These are phyloP conservation scores for Gallirallus australis DNA, from an alignment of 2,797 vertebrate species.

Conservation along the genomic window DNA sequence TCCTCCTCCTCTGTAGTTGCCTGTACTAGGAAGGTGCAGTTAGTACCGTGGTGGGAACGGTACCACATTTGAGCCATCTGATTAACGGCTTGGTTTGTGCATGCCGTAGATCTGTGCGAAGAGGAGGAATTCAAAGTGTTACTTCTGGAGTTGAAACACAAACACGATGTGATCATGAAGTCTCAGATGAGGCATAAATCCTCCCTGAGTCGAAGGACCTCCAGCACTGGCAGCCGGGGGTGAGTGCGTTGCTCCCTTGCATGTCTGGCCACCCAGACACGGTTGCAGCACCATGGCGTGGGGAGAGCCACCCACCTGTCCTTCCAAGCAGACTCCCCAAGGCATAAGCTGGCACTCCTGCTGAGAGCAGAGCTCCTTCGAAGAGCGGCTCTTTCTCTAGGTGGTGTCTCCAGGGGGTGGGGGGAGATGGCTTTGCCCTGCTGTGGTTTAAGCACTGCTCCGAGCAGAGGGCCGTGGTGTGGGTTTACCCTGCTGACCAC, in stretches of 20 bases:
- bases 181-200: conserved; percentile 97
- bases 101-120: conserved; percentile 90
- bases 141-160: conserved; percentile 95
- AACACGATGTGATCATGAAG: conserved; percentile 98
- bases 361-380: background rate
- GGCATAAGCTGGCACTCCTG: background rate
- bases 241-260: conserved; percentile 67
- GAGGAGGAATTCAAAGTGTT: conserved; percentile 95
- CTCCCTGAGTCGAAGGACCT: conserved; percentile 93
- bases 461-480: background rate
- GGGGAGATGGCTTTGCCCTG: background rate
- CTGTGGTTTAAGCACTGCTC: background rate
- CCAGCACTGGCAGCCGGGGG: conserved; percentile 96
- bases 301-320: fast-evolving
- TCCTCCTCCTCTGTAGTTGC: background rate
- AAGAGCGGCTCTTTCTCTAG: background rate
- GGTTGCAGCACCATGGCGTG: background rate
- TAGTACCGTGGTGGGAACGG: background rate
- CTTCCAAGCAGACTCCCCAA: background rate
- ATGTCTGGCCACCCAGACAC: background rate
- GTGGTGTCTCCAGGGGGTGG: background rate
- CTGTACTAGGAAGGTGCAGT: background rate
- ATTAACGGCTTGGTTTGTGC: background rate
- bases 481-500: background rate
- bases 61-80: background rate